Evolutionary conservation across 1,140 invertebrate species (phyloP).

Genomic region (Oppia nitens): DNA sequence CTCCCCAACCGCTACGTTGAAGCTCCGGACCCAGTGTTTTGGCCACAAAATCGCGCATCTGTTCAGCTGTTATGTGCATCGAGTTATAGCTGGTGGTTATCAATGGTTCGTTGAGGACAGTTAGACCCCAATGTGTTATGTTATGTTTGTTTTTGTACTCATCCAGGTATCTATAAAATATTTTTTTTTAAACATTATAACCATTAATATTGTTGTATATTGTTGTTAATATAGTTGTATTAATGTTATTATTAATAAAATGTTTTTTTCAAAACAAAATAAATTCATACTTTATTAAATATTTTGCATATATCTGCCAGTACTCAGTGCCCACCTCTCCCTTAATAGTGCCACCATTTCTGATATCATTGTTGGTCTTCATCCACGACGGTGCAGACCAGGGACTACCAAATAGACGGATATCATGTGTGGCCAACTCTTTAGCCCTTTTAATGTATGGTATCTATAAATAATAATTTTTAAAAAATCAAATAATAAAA

Average conservation of each 20-base stretch:
- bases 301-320: slow-evolving; percentile 61
- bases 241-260: background rate
- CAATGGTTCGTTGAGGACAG: slow-evolving; percentile 42
- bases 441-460: slow-evolving; percentile 41
- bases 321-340: slow-evolving; percentile 36
- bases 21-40: slow-evolving; percentile 19
- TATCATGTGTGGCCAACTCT: slow-evolving; percentile 26
- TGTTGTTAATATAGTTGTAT: no score
- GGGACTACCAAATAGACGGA: slow-evolving; percentile 45
- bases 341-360: slow-evolving; percentile 36
- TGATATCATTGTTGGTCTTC: slow-evolving; percentile 55
- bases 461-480: slow-evolving; percentile 33
- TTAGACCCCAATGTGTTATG: slow-evolving; percentile 41
- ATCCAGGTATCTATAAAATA: slow-evolving; percentile 39
- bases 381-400: slow-evolving; percentile 85
- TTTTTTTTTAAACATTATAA: no score
- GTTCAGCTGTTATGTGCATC: slow-evolving; percentile 1
- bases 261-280: background rate
- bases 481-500: no score
- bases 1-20: slow-evolving; percentile 17
- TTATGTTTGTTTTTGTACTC: slow-evolving; percentile 36
- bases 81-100: slow-evolving; percentile 33
- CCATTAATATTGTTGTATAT: no score
- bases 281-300: slow-evolving; percentile 44
- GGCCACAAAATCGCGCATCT: background rate